These are phyloP conservation scores for Mycetomoellerius zeteki DNA, from an alignment of 1,140 invertebrate genomes.

Conservation along the genomic window DNA sequence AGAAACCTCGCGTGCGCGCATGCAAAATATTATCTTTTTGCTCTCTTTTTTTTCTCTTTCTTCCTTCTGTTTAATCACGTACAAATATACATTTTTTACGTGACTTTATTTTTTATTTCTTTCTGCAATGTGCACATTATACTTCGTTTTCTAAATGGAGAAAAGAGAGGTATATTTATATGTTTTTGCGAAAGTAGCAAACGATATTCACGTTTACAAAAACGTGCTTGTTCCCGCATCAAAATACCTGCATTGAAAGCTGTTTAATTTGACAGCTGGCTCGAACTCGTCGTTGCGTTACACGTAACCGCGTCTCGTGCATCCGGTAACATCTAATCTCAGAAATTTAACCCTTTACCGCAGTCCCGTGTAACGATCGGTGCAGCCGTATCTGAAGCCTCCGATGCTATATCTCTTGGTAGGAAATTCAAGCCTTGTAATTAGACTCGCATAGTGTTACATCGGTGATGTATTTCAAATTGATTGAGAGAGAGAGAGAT, in stretches of 20 bases:
- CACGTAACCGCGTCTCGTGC: constrained; percentile 22
- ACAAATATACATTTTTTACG: constrained; percentile 12
- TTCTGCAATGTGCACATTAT: not conserved
- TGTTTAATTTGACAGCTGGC: constrained; percentile 38
- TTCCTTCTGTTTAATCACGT: constrained; percentile 39
- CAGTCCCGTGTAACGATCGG: constrained; percentile 31
- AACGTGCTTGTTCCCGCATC: not conserved
- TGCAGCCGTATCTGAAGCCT: constrained; percentile 26
- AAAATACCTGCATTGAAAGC: not conserved
- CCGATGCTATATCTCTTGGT: not conserved
- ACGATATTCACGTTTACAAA: not conserved
- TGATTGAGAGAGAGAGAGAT: constrained; percentile 5
- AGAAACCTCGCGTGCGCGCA: not conserved
- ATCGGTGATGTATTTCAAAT: constrained; percentile 20
- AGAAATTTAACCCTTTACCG: constrained; percentile 58
- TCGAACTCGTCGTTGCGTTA: constrained; percentile 34
- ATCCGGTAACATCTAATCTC: constrained; percentile 49
- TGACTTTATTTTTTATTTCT: constrained; percentile 19
- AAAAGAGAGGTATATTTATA: not conserved
- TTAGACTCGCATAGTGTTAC: constrained; percentile 46
- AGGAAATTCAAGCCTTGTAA: constrained; percentile 25
- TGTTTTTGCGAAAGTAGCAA: not conserved
- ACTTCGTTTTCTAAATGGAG: not conserved
- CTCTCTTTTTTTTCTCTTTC: not conserved
- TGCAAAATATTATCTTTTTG: constrained; percentile 42